Conservation (phyloP, 2,113 vertebrate species). For the Ciconia stormi region DNA sequence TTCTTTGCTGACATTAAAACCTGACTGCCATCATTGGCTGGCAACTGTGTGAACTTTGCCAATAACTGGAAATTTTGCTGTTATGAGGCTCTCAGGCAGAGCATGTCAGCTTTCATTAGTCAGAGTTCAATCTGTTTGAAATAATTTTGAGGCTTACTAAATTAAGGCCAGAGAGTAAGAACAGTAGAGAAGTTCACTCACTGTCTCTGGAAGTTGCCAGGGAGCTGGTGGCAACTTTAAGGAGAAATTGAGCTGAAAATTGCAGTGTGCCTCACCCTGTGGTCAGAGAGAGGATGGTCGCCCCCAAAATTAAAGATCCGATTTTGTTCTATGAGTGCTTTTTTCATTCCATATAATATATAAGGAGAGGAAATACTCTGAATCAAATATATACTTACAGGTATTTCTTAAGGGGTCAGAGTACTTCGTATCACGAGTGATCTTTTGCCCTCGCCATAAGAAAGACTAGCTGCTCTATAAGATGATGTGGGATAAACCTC, state of each 20-base stretch:
- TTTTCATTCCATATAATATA: rapidly evolving
- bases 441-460: neutral
- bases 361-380: neutral
- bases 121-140: neutral
- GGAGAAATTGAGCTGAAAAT: neutral
- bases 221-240: neutral
- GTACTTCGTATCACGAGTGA: neutral
- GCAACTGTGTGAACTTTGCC: neutral
- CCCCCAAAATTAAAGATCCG: neutral
- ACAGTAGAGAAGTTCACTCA: neutral
- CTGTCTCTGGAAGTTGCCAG: neutral
- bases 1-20: neutral
- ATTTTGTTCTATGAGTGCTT: neutral
- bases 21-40: neutral
- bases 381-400: rapidly evolving
- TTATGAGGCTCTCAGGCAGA: neutral
- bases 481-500: neutral
- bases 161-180: neutral
- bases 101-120: neutral
- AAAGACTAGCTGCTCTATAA: neutral
- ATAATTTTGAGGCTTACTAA: neutral
- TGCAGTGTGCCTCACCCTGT: neutral
- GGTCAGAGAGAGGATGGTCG: neutral
- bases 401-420: neutral
- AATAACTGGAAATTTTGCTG: neutral